Evolutionary conservation across 2,888 invertebrate species (phyloP).

Genomic region (Timandra comae): DNA sequence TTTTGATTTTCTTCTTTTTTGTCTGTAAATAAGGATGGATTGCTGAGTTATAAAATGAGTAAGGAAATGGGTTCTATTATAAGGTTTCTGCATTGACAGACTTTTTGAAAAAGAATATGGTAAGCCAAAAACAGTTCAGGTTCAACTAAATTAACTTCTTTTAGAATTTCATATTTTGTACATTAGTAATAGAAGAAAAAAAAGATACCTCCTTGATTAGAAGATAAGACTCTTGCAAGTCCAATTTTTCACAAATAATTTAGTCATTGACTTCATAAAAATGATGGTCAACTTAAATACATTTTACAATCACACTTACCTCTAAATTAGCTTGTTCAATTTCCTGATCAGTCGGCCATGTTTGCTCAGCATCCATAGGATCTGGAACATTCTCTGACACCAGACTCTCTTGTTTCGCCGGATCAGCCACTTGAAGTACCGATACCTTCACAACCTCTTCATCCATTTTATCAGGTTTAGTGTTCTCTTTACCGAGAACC

Average conservation of each 20-base stretch:
- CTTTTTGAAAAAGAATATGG: background rate
- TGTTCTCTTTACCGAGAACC: conserved; percentile 69
- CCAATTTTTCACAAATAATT: background rate
- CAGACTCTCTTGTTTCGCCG: conserved; percentile 83
- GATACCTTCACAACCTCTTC: conserved; percentile 50
- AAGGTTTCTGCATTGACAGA: background rate
- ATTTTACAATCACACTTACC: too few species aligned
- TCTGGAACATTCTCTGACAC: conserved; percentile 89
- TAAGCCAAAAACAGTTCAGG: background rate
- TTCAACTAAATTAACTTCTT: background rate
- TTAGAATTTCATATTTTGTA: background rate
- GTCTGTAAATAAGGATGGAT: conserved; percentile 47
- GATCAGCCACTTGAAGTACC: conserved; percentile 79
- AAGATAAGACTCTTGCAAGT: background rate
- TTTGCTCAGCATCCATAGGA: conserved; percentile 96
- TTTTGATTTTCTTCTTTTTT: conserved; percentile 82
- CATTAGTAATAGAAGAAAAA: background rate
- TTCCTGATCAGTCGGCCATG: conserved; percentile 97
- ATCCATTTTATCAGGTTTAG: conserved; percentile 60
- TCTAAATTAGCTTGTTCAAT: conserved; percentile 82
- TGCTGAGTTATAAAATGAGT: too few species aligned
- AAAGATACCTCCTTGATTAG: background rate
- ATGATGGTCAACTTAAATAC: too few species aligned
- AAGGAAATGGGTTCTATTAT: too few species aligned
- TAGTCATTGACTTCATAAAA: too few species aligned